Base-by-base conservation (phyloP, 2,113 vertebrate genomes). In the Esox niger region DNA sequence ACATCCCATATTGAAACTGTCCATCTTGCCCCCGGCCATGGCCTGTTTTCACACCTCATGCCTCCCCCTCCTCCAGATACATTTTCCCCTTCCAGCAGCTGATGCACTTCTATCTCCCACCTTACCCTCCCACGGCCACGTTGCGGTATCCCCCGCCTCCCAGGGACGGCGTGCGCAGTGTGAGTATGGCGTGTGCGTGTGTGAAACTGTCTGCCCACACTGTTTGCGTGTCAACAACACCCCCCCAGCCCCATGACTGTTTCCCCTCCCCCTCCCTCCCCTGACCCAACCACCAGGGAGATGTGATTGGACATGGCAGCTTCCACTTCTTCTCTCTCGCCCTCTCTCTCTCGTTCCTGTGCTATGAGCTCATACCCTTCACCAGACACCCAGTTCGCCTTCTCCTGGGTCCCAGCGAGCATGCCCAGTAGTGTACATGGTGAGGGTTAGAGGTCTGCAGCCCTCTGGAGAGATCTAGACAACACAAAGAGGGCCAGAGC, bases 71-170 rank as follows among this genome's bases (percentile, higher is more conserved):
- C 74, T 81, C 54, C 66, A 79, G 82, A 81, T 63, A 78, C 88
- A 57, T 71, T 33, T 71, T 70, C 70, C 68, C 73, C 63, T 70
- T 60, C 65, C 20, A 64, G 62, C 77, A 62, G 74, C 70, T 78
- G 85, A 90, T 82, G 70, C 74, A 56, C 62, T 72, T 73, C 73
- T 69, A 25, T 62, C 77, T 76, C 78, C 66, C 72, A 76, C 83
- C 79, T n/a, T n/a, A n/a, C n/a, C n/a, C n/a, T n/a, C 86, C 81
- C 78, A 81, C 84, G 82, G 76, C 38, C 43, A 77, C 65, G 74
- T 64, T 79, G 82, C 74, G 84, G 86, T 91, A 90, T 88, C 84
- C 79, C 75, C 60, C 68, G 75, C 74, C 76, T 88, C 86, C 83
- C 69, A 83, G 80, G 74, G 68, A 69, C 66, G 81, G 52, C 35